Base-by-base conservation (phyloP, 2,797 vertebrate genomes). In the Clarias platycephalus region DNA sequence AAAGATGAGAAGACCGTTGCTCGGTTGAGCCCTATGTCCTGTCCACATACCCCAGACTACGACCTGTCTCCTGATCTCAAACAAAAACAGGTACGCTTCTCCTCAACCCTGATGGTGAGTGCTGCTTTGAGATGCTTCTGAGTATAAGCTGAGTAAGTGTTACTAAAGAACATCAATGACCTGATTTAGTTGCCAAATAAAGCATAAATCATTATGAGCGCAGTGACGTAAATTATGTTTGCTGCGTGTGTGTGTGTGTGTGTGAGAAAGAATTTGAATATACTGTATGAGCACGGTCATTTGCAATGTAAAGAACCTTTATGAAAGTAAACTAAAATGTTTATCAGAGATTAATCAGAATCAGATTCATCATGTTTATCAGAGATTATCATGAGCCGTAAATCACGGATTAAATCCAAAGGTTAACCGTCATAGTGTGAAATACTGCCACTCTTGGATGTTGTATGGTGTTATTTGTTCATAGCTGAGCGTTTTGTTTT, bases 61-160 rank as follows among this genome's bases (percentile, higher is more conserved):
- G 95, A 97, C 89, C 94, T 96, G 92, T 96, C 96, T 89, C 93
- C 96, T 94, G 96, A 97, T 92, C 94, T 96, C 94, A 96, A 97
- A 95, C 96, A 95, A 94, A 96, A 96, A 94, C 96, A 96, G 95
- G 96, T 96, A 86, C 34, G 44, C 58, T 71, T 53, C 60, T 44
- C 55, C 31, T 9, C 1, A 62, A 37, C 40, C 5, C 0, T 12
- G 20, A 22, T 7, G 2, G 5, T n/a, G 37, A 62, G 31, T 3
- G 4, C 31, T 77, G 15, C 53, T 22, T 12, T 22, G 2, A 31
- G 53, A 75, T 8, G 15, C 16, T 9, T 31, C 28, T 58, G 34
- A 8, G 72, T 34, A 34, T 58, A 34, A 49, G 0, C 12, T 24
- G 8, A 20, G 5, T 3, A 70, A 70, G 20, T 31, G 28, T 18